These are phyloP conservation scores for Xestoiulus laeticollis DNA, from an alignment of 2,888 invertebrate species.

Conservation along the genomic window DNA sequence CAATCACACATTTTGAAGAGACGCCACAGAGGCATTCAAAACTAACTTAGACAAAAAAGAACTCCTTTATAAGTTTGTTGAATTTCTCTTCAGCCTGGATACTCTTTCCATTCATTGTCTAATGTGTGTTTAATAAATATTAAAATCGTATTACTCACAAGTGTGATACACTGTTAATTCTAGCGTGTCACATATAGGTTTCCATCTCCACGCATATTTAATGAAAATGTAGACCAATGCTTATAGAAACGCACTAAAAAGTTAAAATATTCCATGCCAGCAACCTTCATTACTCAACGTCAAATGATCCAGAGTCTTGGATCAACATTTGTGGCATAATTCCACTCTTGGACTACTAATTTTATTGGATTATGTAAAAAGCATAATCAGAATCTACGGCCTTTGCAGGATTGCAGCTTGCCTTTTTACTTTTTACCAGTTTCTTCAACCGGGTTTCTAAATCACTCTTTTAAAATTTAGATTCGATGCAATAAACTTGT, in stretches of 20 bases:
- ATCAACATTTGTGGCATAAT: conserved; percentile 40
- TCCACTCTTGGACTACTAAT: conserved; percentile 41
- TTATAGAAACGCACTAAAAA: neutral
- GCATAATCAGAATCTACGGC: conserved; percentile 32
- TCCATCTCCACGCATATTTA: conserved; percentile 10
- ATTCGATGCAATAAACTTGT: conserved; percentile 40
- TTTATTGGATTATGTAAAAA: conserved; percentile 43
- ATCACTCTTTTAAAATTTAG: conserved; percentile 43
- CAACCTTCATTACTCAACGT: conserved; percentile 40
- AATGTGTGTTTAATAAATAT: conserved; percentile 38
- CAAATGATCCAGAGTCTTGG: conserved; percentile 19
- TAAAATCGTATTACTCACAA: conserved; percentile 36
- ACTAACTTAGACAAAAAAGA: neutral
- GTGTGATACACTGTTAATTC: conserved; percentile 28
- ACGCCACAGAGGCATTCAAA: neutral
- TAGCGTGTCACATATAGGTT: conserved; percentile 3
- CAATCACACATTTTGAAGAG: neutral
- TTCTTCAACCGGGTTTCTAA: neutral
- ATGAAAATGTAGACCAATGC: conserved; percentile 32
- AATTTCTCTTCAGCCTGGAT: neutral
- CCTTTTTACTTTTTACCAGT: neutral
- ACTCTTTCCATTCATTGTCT: conserved; percentile 41
- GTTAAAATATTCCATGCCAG: conserved; percentile 38
- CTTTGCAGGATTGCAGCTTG: conserved; percentile 29
- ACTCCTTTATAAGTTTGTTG: neutral